Evolutionary conservation across 2,888 invertebrate species (phyloP).

Genomic region (Lithophane socia): DNA sequence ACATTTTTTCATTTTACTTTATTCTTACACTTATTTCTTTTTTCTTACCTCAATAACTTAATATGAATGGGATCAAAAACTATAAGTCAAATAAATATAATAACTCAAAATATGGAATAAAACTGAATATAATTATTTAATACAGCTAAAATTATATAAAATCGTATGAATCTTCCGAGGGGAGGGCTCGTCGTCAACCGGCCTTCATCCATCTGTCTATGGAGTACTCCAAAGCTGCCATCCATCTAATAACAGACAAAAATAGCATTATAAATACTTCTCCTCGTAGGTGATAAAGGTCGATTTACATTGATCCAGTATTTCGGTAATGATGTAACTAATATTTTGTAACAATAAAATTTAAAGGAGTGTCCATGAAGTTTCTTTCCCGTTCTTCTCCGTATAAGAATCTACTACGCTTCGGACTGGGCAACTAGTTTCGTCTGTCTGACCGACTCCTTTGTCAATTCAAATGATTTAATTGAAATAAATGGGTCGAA

Average conservation of each 20-base stretch:
- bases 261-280: neutral
- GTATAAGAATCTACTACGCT: neutral
- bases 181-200: conserved; percentile 88
- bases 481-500: neutral
- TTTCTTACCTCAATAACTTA: conserved; percentile 11
- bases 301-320: neutral
- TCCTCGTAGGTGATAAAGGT: neutral
- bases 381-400: neutral
- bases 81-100: conserved; percentile 60
- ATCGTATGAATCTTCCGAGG: conserved; percentile 80
- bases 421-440: neutral
- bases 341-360: neutral
- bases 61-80: conserved; percentile 43
- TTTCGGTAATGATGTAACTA: neutral
- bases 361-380: neutral
- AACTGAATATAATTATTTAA: conserved; percentile 70
- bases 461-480: neutral
- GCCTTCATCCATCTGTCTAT: conserved; percentile 98
- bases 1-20: no score
- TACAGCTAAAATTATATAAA: conserved; percentile 79
- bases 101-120: conserved; percentile 66
- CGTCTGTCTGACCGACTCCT: neutral
- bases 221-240: conserved; percentile 97
- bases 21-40: neutral
- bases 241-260: conserved; percentile 93